Conservation (phyloP, 2,113 vertebrate genomes). For the Campylorhamphus procurvoides region DNA sequence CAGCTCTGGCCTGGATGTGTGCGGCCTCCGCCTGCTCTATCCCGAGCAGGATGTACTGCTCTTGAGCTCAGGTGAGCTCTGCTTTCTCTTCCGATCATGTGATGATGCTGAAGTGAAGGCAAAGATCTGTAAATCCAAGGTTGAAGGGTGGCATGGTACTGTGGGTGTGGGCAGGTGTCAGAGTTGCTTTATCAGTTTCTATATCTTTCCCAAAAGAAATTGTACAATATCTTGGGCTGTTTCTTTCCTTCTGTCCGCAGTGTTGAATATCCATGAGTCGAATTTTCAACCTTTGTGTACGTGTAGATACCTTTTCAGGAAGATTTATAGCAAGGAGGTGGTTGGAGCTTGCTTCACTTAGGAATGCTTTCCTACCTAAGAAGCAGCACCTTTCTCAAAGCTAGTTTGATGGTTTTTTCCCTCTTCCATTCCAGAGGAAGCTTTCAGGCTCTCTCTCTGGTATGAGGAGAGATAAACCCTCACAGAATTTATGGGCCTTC, state of each 20-base stretch:
- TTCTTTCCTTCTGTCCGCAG: not conserved
- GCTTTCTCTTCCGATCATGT: not conserved
- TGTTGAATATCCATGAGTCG: not conserved
- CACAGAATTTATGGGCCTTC: too few species aligned
- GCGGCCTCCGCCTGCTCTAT: constrained; percentile 74
- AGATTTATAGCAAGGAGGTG: too few species aligned
- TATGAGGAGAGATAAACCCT: too few species aligned
- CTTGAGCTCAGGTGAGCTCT: constrained; percentile 64
- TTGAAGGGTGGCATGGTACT: not conserved
- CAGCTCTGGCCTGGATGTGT: constrained; percentile 67
- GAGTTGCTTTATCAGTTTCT: not conserved
- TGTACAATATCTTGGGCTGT: not conserved
- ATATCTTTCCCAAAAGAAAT: not conserved
- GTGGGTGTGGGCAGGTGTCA: not conserved
- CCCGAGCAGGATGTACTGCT: constrained; percentile 46
- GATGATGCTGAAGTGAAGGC: not conserved
- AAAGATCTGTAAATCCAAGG: not conserved
- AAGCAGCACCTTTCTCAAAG: too few species aligned
- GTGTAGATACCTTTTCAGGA: too few species aligned
- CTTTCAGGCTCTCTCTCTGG: too few species aligned
- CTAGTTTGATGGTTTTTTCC: too few species aligned
- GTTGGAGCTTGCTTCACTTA: too few species aligned
- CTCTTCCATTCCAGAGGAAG: too few species aligned
- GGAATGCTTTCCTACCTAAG: too few species aligned
- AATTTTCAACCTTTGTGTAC: not conserved